Base-by-base conservation (phyloP, 2,113 vertebrate genomes). In the Rhea pennata region DNA sequence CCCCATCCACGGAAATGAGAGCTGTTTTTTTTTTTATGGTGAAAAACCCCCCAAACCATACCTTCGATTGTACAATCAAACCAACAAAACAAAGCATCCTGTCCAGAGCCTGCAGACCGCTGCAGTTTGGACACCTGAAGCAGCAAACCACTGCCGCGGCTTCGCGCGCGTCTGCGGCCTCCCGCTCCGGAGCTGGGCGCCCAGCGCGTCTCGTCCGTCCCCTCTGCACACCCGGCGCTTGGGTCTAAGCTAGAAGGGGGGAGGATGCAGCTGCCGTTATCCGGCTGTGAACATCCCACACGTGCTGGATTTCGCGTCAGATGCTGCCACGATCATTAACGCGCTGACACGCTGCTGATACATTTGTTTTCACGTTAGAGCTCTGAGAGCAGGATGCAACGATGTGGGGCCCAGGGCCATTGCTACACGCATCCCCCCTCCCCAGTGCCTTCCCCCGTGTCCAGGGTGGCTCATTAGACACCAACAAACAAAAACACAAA, bases 371-470 rank as follows among this genome's bases (percentile, higher is more conserved):
- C 26, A 33, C 5, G 7, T 3, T 23, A 46, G n/a, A 76, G 21
- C 39, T 48, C 54, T 59, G 1, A n/a, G 36, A 36, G 36, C 36
- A 12, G 78, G 64, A 24, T 1, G 14, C 12, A 9, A 23, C 75
- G 36, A 27, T 9, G 17, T 23, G 44, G 31, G 12, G 20, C 10
- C 22, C 42, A 20, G 51, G 33, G 16, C 29, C 24, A 4, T 24
- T 51, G 51, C 70, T 17, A 15, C 39, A 1, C 42, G 22, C 13
- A 1, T 9, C 44, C 3, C 40, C 23, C 0, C 0, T 0, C 1
- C 36, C 36, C 36, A 36, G 36, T 16, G 8, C 36, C 51, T 71
- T 53, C 5, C 19, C 24, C 22, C 3, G 17, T 6, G 27, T 36
- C 36, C 36, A 36, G 19, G 6, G 23, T 9, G 20, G 33, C 44